Conservation (phyloP, 2,113 vertebrate genomes). For the Verasper variegatus region DNA sequence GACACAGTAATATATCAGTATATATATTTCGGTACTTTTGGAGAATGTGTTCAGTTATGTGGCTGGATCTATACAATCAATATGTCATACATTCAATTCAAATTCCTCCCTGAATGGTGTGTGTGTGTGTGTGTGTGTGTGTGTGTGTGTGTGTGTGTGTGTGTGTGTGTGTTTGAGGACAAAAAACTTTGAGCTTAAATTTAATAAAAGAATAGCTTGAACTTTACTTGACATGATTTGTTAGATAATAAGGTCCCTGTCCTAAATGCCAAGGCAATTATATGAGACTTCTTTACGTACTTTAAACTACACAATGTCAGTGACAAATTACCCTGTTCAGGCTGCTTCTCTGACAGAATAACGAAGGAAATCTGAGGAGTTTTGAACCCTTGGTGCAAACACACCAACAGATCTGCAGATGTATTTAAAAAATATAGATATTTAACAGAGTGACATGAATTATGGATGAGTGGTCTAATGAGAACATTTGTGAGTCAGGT, state of each 20-base stretch:
- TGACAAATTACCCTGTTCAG: slow-evolving; percentile 33
- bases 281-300: slow-evolving; percentile 4
- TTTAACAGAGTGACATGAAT: slow-evolving; percentile 16
- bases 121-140: too few species aligned
- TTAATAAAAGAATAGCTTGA: slow-evolving; percentile 28
- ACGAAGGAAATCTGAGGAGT: neutral
- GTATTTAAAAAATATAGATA: slow-evolving; percentile 20
- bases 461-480: slow-evolving; percentile 17
- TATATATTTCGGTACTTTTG: too few species aligned
- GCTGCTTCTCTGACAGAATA: neutral
- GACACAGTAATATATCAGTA: too few species aligned
- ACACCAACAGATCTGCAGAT: neutral
- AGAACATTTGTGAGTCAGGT: slow-evolving; percentile 26
- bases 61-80: too few species aligned
- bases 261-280: slow-evolving; percentile 48
- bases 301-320: slow-evolving; percentile 18
- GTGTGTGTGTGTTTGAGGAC: neutral
- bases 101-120: neutral
- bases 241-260: slow-evolving; percentile 41
- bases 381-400: slow-evolving; percentile 2
- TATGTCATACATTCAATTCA: neutral
- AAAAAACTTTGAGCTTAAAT: neutral
- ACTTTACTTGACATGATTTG: slow-evolving; percentile 47
- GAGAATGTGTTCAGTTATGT: too few species aligned
- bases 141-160: too few species aligned